Evolutionary conservation across 2,888 invertebrate species (phyloP).

Genomic region (Melinopterus prodromus): DNA sequence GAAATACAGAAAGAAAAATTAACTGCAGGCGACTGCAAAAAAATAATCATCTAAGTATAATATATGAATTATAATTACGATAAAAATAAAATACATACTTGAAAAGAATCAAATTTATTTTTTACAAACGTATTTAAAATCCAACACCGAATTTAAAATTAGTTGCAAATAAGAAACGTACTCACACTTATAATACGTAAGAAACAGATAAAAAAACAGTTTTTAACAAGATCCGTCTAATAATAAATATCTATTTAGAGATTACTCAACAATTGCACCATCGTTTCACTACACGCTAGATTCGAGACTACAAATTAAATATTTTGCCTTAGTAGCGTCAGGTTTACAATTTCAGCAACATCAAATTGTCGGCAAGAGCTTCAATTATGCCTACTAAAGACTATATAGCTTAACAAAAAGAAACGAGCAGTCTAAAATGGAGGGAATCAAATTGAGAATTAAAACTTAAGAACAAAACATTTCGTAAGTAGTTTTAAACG

Average conservation of each 20-base stretch:
- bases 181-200: background rate
- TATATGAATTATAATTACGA: background rate
- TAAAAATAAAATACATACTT: background rate
- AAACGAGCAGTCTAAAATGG: conserved; percentile 13
- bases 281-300: conserved; percentile 13
- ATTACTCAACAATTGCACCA: conserved; percentile 24
- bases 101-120: background rate
- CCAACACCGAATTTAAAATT: background rate
- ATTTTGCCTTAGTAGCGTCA: too few species aligned
- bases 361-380: conserved; percentile 7
- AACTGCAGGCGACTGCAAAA: background rate
- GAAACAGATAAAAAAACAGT: background rate
- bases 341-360: too few species aligned
- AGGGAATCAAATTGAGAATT: conserved; percentile 11
- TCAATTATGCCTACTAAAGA: background rate
- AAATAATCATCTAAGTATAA: background rate
- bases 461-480: background rate
- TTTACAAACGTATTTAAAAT: background rate
- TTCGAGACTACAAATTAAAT: background rate
- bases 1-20: background rate
- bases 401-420: conserved; percentile 10
- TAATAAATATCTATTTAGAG: background rate
- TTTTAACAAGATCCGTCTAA: background rate
- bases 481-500: background rate
- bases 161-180: background rate